phyloP scores from a whole-genome alignment of 2,113 vertebrate species.

The Vireo altiloquus region DNA sequence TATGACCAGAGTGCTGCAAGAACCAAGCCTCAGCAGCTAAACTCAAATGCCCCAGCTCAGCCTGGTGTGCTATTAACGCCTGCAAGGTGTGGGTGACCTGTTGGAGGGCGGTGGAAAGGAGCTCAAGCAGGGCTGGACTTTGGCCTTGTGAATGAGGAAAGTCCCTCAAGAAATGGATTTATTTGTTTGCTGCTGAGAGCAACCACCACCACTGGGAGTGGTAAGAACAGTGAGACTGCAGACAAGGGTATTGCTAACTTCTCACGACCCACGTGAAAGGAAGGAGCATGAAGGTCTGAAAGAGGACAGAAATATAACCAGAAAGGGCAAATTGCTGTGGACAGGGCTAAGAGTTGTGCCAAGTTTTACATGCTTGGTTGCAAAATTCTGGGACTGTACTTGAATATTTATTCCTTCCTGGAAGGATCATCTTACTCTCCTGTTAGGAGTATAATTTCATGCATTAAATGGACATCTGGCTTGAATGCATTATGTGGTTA shows the following conservation, averaged over 20 bases:
- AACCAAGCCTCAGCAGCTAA: background rate
- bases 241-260: background rate
- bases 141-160: background rate
- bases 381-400: background rate
- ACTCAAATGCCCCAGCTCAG: background rate
- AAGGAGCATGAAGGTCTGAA: background rate
- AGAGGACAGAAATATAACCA: background rate
- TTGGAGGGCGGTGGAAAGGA: background rate
- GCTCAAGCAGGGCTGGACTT: background rate
- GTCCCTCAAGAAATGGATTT: background rate
- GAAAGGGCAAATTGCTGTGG: background rate
- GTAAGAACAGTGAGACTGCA: background rate
- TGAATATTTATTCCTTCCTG: background rate
- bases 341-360: background rate
- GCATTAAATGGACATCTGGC: background rate
- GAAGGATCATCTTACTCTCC: background rate
- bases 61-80: background rate
- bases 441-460: background rate
- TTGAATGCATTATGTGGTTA: background rate
- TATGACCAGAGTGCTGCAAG: rapidly evolving
- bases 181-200: background rate
- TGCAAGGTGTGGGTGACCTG: background rate
- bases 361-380: background rate
- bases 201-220: background rate
- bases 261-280: background rate